These are phyloP conservation scores for Rhyzopertha dominica DNA, from an alignment of 1,140 invertebrate genomes.

Conservation along the genomic window DNA sequence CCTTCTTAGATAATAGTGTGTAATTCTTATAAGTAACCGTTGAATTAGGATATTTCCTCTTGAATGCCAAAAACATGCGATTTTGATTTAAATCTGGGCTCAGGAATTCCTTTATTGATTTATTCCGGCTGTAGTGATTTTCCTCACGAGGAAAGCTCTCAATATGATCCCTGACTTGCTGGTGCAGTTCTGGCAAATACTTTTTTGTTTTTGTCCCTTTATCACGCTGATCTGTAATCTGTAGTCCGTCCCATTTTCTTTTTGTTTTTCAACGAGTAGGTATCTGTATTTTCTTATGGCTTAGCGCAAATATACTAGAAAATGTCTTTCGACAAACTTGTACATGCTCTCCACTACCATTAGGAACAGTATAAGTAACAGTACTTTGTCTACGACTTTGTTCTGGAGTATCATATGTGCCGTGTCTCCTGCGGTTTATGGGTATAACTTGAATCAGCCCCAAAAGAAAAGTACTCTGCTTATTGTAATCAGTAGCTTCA, in stretches of 20 bases:
- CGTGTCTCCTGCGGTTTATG: background rate
- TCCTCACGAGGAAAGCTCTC: no score
- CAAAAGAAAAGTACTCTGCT: background rate
- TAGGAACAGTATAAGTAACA: constrained; percentile 4
- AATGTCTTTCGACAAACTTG: constrained; percentile 14
- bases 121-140: constrained; percentile 3
- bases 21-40: constrained; percentile 10
- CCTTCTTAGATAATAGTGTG: constrained; percentile 7
- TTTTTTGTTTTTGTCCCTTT: no score
- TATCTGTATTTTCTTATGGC: constrained; percentile 5
- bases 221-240: no score
- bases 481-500: no score
- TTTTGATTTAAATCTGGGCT: constrained; percentile 14
- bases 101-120: constrained; percentile 12
- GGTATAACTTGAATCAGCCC: background rate
- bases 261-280: constrained; percentile 6
- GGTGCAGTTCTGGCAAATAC: no score
- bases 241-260: background rate
- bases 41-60: constrained; percentile 6
- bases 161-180: no score
- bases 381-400: constrained; percentile 8
- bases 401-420: background rate
- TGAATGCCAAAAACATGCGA: constrained; percentile 7
- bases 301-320: constrained; percentile 12
- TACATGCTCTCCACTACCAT: constrained; percentile 9